Evolutionary conservation across 2,888 invertebrate species (phyloP).

Genomic region (Phyllotreta cruciferae): DNA sequence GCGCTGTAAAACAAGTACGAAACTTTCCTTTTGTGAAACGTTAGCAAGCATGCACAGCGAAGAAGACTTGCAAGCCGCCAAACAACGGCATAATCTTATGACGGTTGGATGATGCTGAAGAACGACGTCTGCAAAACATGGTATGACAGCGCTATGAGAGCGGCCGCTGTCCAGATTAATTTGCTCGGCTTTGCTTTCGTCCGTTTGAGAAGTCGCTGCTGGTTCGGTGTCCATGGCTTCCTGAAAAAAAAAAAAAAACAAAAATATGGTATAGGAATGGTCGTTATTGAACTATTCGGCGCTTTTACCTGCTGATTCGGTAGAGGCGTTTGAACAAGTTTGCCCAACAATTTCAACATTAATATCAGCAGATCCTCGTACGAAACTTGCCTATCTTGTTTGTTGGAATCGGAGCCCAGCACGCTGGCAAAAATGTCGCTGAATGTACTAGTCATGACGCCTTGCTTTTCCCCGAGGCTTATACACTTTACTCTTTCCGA

Average conservation of each 20-base stretch:
- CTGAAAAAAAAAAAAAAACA: conserved; percentile 47
- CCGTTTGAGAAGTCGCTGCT: conserved; percentile 71
- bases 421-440: conserved; percentile 81
- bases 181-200: conserved; percentile 83
- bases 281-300: neutral
- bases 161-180: conserved; percentile 57
- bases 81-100: conserved; percentile 80
- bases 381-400: conserved; percentile 71
- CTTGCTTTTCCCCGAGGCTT: conserved; percentile 62
- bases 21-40: conserved; percentile 53
- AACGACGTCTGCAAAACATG: conserved; percentile 80
- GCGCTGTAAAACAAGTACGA: conserved; percentile 22
- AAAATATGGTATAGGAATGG: neutral
- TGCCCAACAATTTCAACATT: conserved; percentile 70
- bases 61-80: conserved; percentile 78
- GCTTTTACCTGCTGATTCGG: conserved; percentile 55
- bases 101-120: conserved; percentile 79
- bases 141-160: conserved; percentile 56
- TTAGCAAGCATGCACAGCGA: conserved; percentile 71
- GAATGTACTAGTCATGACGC: conserved; percentile 67
- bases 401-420: conserved; percentile 68
- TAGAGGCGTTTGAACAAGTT: conserved; percentile 69
- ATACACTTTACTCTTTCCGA: conserved; percentile 65
- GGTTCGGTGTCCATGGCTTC: conserved; percentile 60
- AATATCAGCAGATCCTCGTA: conserved; percentile 76